Conservation (phyloP, 2,113 vertebrate genomes). For the Xiphias gladius region DNA sequence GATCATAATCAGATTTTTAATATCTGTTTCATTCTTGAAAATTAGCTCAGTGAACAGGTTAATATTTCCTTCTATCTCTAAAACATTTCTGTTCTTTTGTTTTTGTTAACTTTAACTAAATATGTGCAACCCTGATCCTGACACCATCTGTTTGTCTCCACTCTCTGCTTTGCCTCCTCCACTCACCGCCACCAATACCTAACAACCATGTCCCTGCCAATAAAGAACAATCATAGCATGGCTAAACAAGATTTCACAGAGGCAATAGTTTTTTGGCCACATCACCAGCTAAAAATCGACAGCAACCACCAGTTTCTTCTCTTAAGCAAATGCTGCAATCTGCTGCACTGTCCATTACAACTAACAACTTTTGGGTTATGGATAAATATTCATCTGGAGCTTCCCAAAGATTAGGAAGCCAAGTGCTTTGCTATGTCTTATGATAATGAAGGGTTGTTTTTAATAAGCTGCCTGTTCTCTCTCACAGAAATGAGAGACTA, state of each 20-base stretch:
- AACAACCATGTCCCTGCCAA: constrained; percentile 66
- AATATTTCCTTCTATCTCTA: constrained; percentile 19
- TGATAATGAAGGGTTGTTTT: constrained; percentile 82
- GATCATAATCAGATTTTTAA: constrained; percentile 48
- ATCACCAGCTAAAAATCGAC: constrained; percentile 44
- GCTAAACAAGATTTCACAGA: constrained; percentile 71
- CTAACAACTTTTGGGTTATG: constrained; percentile 44
- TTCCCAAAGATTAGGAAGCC: constrained; percentile 79
- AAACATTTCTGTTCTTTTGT: constrained; percentile 14
- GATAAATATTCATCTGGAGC: constrained; percentile 75
- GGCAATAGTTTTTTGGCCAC: constrained; percentile 64
- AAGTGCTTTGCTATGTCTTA: constrained; percentile 79
- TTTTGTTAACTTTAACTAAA: constrained; percentile 43
- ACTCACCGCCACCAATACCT: constrained; percentile 38
- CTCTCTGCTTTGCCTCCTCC: constrained; percentile 39
- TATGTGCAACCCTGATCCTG: constrained; percentile 37
- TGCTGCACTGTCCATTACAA: constrained; percentile 43
- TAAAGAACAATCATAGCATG: constrained; percentile 58
- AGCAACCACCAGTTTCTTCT: constrained; percentile 13
- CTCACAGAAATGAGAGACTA: constrained; percentile 73
- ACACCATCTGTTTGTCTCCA: constrained; percentile 55
- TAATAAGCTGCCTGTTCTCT: constrained; percentile 74
- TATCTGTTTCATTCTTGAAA: constrained; percentile 39
- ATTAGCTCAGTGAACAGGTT: constrained; percentile 34
- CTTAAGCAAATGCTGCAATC: constrained; percentile 35